Evolutionary conservation across 2,113 vertebrate genomes (phyloP), one percentile per base, ranked within the genome.

Genomic region (Numida meleagris): DNA sequence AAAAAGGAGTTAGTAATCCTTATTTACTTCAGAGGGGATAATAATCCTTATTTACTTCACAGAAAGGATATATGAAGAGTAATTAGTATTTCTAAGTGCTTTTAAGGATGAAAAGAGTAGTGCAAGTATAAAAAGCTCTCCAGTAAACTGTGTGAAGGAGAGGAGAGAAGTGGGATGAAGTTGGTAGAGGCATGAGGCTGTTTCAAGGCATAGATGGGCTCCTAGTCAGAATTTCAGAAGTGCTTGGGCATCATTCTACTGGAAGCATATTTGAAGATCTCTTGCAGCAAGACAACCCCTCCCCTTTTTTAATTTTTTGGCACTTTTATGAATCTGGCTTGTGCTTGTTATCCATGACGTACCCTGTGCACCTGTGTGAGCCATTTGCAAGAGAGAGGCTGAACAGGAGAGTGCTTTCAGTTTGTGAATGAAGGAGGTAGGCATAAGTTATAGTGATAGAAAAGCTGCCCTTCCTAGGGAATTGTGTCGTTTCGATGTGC

Each of bases 1-100:
- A 72, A 71, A 88, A 86, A 71, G 51, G 72, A 90, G 53, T 87
- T 90, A 62, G 48, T 91, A 79, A 95, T 87, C 74, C 10, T 5
- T 75, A 65, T 93, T 95, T 95, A 65, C 83, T 86, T 92, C 86
- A 84, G 87, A 94, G 67, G 34, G 83, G 31, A 73, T 90, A 72
- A 92, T 91, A 94, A 89, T 93, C 62, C 86, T 76, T 82, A 59
- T 73, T 95, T 94, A 80, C 45, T 66, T 95, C 84, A 70, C 84
- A 86, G 77, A 85, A 89, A 50, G 59, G 89, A 66, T 94, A 90
- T 79, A 36, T 73, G 78, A 87, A 66, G 40, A 74, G 65, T 92
- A 92, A 96, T 96, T 95, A 91, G 63, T 94, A 66, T 93, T 91
- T 72, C 10, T 89, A 61, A 91, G 90, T 79, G 59, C 40, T 92